Evolutionary conservation across 2,888 invertebrate species (phyloP), one percentile per base, ranked within the genome.

Genomic region (Leptinotarsa rubiginosa): DNA sequence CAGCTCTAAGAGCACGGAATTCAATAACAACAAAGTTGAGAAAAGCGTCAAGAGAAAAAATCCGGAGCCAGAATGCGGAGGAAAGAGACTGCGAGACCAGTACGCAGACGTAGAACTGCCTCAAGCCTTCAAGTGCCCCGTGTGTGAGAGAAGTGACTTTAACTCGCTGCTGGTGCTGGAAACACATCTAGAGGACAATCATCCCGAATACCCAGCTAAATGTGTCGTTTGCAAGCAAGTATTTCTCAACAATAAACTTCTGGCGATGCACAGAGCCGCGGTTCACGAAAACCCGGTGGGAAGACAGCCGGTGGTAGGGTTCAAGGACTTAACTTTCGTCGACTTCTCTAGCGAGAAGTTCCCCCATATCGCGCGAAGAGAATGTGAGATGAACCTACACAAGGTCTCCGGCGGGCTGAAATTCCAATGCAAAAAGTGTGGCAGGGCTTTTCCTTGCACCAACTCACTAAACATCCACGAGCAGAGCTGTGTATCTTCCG

Each of bases 301-400:
- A 47, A 79, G 83, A 79, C 91, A 91, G 76, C 88, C 90, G 1
- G 90, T 93, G 64, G 87, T 91, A 1, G 93, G 93, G 18, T 94
- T 93, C 85, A 91, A 92, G 79, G 94, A 95, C 86, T 88, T 93
- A 71, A 92, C 92, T 2, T 94, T 93, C 84, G 91, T 94, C n/a
- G 95, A 95, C 84, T 96, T 95, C 84, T 93, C 95, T 0, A 92
- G 92, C 75, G 91, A 92, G 80, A 96, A 96, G 85, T 95, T 95
- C 84, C 92, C 95, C 0, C 91, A 94, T 70, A 94, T 96, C 78
- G 93, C 95, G 0, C 91, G 93, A 78, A 91, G 92, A 25, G 90
- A 92, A 77, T 93, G 93, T 86, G 95, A 95, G 83, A 90, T 91
- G 79, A 91, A 92, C 74, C 82, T 92, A 15, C 93, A 92, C 80